phyloP scores from a whole-genome alignment of 2,888 invertebrate genomes.

The Melipona beecheii region DNA sequence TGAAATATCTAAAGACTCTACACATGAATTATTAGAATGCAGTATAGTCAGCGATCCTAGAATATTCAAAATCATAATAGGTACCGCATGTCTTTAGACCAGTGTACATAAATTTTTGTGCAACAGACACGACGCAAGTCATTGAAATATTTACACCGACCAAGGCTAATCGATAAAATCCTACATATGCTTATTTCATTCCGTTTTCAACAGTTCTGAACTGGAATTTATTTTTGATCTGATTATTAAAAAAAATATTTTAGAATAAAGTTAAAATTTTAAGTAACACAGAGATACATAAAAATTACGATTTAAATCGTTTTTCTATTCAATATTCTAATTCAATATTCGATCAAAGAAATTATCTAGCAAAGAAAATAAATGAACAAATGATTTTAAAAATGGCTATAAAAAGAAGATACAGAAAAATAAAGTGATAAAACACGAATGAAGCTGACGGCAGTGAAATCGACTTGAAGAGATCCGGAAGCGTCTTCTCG shows the following conservation, averaged over 20 bases:
- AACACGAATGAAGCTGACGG: neutral
- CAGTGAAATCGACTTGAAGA: neutral
- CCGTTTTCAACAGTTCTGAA: too few species aligned
- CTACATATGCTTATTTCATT: too few species aligned
- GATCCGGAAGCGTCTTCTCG: slow-evolving; percentile 20
- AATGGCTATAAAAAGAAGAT: neutral
- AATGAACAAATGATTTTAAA: too few species aligned
- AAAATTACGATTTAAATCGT: too few species aligned
- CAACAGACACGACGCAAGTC: neutral
- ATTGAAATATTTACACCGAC: slow-evolving; percentile 16
- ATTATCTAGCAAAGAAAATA: too few species aligned
- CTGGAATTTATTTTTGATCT: neutral
- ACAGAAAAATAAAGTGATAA: neutral
- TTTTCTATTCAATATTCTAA: too few species aligned
- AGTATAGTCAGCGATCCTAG: slow-evolving; percentile 40
- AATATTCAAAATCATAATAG: slow-evolving; percentile 26
- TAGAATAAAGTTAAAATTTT: neutral
- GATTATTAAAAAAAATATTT: neutral
- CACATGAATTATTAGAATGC: slow-evolving; percentile 57
- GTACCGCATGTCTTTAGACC: neutral
- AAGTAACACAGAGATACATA: neutral
- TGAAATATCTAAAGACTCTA: slow-evolving; percentile 12
- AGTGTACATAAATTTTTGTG: slow-evolving; percentile 3
- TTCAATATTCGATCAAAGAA: too few species aligned
- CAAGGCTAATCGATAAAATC: slow-evolving; percentile 29